Conservation (phyloP, 2,113 vertebrate genomes). For the Rana temporaria region DNA sequence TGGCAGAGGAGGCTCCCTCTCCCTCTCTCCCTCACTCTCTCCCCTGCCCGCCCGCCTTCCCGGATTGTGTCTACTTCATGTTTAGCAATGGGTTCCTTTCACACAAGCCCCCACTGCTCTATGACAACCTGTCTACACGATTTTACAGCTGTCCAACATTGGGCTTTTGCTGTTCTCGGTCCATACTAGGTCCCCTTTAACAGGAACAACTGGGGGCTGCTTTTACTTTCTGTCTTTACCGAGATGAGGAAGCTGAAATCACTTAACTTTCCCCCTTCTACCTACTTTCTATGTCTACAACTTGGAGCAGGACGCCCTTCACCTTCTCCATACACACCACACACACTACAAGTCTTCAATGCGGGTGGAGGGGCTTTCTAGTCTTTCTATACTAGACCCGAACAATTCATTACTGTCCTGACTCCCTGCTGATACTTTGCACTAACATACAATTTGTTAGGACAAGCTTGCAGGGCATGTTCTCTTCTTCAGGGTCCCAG, state of each 20-base stretch:
- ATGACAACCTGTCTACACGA: conserved; percentile 92
- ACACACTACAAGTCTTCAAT: too few species aligned
- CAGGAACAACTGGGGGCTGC: conserved; percentile 65
- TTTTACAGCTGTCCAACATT: conserved; percentile 91
- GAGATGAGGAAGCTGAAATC: not conserved
- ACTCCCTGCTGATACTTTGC: too few species aligned
- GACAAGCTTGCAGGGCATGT: too few species aligned
- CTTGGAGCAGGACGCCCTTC: too few species aligned
- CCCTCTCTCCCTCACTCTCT: conserved; percentile 39
- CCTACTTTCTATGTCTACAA: too few species aligned
- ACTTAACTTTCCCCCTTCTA: not conserved
- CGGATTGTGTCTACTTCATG: conserved; percentile 86
- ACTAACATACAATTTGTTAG: too few species aligned
- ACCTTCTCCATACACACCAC: too few species aligned
- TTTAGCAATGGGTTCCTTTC: conserved; percentile 87
- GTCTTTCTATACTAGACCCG: too few species aligned
- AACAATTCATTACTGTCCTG: too few species aligned
- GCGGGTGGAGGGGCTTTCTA: too few species aligned
- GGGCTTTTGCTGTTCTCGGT: conserved; percentile 82
- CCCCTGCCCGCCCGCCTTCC: conserved; percentile 66
- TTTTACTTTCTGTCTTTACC: conserved; percentile 21
- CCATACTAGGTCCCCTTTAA: conserved; percentile 78
- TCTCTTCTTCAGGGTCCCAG: too few species aligned
- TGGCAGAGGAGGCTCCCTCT: conserved; percentile 21
- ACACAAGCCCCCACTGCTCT: conserved; percentile 86